Evolutionary conservation across 1,140 invertebrate species (phyloP).

Genomic region (Drosophila sechellia): DNA sequence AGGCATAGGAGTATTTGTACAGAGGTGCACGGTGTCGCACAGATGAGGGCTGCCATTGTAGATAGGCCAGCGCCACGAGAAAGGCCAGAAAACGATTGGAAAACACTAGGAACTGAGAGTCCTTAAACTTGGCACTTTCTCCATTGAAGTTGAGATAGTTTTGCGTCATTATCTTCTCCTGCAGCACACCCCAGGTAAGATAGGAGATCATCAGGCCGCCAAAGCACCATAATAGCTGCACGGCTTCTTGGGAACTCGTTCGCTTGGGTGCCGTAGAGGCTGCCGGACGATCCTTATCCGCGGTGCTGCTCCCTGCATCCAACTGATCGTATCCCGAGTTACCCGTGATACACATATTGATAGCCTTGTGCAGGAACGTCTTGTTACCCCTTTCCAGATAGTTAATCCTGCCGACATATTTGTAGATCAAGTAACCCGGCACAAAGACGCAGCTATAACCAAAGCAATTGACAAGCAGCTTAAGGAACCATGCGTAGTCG

Average conservation of each 20-base stretch:
- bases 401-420: conserved; percentile 92
- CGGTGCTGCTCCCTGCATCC: conserved; percentile 66
- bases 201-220: conserved; percentile 95
- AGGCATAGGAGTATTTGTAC: conserved; percentile 98
- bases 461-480: conserved; percentile 91
- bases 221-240: conserved; percentile 92
- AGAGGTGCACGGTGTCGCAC: conserved; percentile 93
- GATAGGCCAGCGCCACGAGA: conserved; percentile 88
- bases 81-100: conserved; percentile 96
- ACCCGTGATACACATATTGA: conserved; percentile 89
- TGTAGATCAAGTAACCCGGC: conserved; percentile 93
- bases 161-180: conserved; percentile 96
- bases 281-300: conserved; percentile 66
- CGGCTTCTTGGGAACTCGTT: conserved; percentile 86
- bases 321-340: conserved; percentile 50
- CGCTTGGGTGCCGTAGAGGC: conserved; percentile 56
- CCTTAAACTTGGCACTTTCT: conserved; percentile 90
- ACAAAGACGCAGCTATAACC: conserved; percentile 96
- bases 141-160: conserved; percentile 89
- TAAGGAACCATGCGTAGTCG: conserved; percentile 91
- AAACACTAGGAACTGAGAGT: conserved; percentile 98
- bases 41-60: conserved; percentile 86
- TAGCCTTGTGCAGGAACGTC: conserved; percentile 86
- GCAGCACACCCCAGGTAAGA: conserved; percentile 96
- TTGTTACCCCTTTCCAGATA: conserved; percentile 90